Percentiles rank a stretch among this genome's conserved stretches.
Evolutionary conservation across 2,888 invertebrate genomes (phyloP).

Genomic region (Achlya flavicornis): DNA sequence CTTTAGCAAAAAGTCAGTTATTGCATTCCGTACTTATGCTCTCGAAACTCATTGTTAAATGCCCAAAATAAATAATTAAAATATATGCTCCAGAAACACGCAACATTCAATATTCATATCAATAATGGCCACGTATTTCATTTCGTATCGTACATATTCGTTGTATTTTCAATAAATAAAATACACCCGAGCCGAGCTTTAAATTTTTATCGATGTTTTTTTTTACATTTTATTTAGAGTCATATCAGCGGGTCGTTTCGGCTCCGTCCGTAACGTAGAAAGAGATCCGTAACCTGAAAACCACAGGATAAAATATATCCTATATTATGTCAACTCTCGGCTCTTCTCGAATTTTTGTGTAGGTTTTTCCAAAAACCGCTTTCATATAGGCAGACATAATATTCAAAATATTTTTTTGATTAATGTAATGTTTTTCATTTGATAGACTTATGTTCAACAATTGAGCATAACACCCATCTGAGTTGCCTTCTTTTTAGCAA

Average conservation of each 20-base stretch:
- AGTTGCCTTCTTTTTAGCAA: too few species aligned
- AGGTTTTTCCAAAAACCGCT: too few species aligned
- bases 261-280: not conserved
- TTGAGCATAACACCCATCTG: too few species aligned
- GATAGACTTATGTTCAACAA: too few species aligned
- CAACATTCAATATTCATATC: conserved; percentile 11
- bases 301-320: not conserved
- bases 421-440: not conserved
- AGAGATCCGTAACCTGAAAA: too few species aligned
- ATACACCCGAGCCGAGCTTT: conserved; percentile 7
- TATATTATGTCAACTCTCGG: not conserved
- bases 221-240: not conserved
- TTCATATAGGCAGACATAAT: not conserved
- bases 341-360: too few species aligned
- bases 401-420: too few species aligned
- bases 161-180: conserved; percentile 11
- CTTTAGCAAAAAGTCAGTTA: too few species aligned
- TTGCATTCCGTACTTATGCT: too few species aligned
- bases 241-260: not conserved
- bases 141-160: conserved; percentile 8
- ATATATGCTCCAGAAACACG: not conserved
- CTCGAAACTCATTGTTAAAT: not conserved
- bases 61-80: not conserved
- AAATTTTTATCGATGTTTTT: conserved; percentile 9
- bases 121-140: conserved; percentile 13